Base-by-base conservation (phyloP, 2,113 vertebrate species). In the Colinus virginianus region DNA sequence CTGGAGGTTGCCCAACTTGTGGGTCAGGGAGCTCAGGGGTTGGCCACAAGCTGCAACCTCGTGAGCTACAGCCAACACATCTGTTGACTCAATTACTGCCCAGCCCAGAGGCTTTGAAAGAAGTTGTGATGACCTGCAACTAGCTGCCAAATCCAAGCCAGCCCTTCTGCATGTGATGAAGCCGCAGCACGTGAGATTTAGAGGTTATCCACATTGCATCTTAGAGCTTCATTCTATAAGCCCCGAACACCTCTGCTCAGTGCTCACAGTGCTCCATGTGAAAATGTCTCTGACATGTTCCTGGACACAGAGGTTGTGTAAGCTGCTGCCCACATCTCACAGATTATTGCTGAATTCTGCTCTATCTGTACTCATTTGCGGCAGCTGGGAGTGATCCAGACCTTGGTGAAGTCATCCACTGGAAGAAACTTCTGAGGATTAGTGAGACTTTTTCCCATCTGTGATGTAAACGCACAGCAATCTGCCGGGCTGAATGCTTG, bases 381-480 rank as follows among this genome's bases (percentile, higher is more conserved):
- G 91, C 51, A 68, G 23, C 78, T 94, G 91, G 64, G 76, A 32
- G 61, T 30, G 51, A 61, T 91, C 71, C 64, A 68, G 88, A 28
- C 61, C 58, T 85, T 32, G 51, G 13, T 91, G 90, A 91, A 92
- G 83, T 94, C 93, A 82, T 69, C 84, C 74, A 70, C 84, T 92
- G 94, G 71, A 94, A 91, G 42, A 68, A 90, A 77, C 71, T 89
- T 89, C 13, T 15, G 67, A 59, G 63, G 92, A 82, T 93, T 81
- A 90, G 42, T 59, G 76, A 94, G 86, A 86, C 46, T 64, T 93
- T 88, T 91, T 56, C 72, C 88, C 76, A 88, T 91, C 77, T 90
- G 82, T 94, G 93, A 93, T 94, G 85, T 94, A 84, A 90, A 13
- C 11, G 58, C 58, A 53, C 69, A 95, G 76, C 91, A 94, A 90